A percentile compares a stretch with the other conserved stretches of the same genome.
phyloP scores from a whole-genome alignment of 2,113 vertebrate genomes.

The Catagonus wagneri region DNA sequence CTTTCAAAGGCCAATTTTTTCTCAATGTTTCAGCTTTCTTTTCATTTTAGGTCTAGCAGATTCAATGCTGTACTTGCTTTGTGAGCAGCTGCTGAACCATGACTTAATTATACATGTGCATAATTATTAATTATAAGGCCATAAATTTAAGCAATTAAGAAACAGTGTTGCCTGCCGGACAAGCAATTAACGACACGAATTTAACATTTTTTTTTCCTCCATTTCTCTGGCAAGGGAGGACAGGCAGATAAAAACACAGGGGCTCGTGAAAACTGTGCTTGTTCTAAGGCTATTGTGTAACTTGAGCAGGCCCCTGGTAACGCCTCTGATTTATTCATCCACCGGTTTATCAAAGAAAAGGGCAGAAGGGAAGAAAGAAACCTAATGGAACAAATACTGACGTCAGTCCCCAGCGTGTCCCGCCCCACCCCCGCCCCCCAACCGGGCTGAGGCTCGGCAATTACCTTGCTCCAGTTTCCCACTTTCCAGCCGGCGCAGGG shows the following conservation, averaged over 20 bases:
- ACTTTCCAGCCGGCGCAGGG: slow-evolving; percentile 94
- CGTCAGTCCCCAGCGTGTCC: fast-evolving
- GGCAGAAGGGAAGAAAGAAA: neutral
- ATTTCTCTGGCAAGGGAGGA: neutral
- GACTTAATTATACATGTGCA: slow-evolving; percentile 2
- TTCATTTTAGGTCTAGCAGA: neutral
- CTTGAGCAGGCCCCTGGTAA: neutral
- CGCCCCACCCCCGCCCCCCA: fast-evolving
- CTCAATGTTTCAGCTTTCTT: neutral
- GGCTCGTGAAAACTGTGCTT: neutral
- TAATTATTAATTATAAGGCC: neutral
- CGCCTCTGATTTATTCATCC: neutral
- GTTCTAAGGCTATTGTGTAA: neutral
- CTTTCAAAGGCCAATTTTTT: neutral
- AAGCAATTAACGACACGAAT: neutral
- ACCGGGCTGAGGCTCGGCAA: fast-evolving
- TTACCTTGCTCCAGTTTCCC: slow-evolving; percentile 96
- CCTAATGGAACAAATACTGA: neutral
- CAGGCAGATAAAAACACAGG: neutral
- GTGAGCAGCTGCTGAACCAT: neutral
- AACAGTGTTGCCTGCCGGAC: neutral
- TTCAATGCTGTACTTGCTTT: neutral
- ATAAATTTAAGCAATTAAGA: neutral
- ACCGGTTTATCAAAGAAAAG: neutral
- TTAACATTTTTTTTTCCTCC: neutral